Conservation (phyloP, 2,113 vertebrate genomes). For the Crotophaga sulcirostris region DNA sequence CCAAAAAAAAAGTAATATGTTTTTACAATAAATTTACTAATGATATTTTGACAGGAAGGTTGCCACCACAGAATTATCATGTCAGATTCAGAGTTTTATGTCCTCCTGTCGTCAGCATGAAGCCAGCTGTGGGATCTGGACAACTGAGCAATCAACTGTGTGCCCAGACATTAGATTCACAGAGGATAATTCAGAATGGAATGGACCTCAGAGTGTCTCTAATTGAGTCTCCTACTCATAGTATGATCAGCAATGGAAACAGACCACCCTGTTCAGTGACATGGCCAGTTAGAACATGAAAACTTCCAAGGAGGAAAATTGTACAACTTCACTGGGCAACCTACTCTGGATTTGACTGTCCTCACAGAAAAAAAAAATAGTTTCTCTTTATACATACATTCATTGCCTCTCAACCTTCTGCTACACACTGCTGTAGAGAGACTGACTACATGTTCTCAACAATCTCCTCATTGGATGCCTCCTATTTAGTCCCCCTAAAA, state of each 20-base stretch:
- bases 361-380: neutral
- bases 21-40: neutral
- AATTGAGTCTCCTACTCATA: neutral
- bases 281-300: neutral
- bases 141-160: neutral
- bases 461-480: neutral
- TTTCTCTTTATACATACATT: neutral
- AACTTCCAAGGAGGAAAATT: neutral
- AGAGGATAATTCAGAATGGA: neutral
- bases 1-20: neutral
- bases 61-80: neutral
- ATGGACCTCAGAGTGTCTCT: neutral
- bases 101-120: neutral
- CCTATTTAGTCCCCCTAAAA: neutral
- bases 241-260: rapidly evolving
- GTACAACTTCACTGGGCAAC: neutral
- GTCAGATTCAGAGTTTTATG: neutral
- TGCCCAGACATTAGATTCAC: neutral
- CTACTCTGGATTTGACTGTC: neutral
- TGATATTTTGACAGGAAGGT: neutral
- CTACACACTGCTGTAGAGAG: neutral
- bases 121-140: neutral
- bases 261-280: neutral
- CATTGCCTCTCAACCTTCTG: neutral
- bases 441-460: neutral